Conservation (phyloP, 2,797 vertebrate species). For the Coccyzus lansbergi region DNA sequence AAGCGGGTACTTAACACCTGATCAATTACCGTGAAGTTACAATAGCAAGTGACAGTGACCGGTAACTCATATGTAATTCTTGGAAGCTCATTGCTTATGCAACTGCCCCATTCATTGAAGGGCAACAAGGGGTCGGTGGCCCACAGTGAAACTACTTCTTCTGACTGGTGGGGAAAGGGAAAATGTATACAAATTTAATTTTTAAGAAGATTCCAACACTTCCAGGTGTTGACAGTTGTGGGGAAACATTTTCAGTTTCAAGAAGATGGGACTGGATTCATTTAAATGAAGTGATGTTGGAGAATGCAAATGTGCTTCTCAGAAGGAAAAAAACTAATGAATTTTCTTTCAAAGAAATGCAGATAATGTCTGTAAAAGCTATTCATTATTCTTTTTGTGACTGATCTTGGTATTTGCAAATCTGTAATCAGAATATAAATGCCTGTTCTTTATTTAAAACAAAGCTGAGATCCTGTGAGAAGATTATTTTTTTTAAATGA, state of each 20-base stretch:
- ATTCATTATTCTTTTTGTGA: neutral
- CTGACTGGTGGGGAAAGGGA: neutral
- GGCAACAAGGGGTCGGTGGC: neutral
- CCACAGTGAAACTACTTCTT: constrained; percentile 46
- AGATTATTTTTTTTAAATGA: neutral
- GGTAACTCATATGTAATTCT: constrained; percentile 76
- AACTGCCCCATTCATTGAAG: constrained; percentile 66
- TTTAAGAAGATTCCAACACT: constrained; percentile 22
- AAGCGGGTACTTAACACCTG: constrained; percentile 78
- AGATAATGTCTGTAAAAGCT: constrained; percentile 35
- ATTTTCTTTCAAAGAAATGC: constrained; percentile 62
- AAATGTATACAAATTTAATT: neutral
- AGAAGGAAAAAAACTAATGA: constrained; percentile 52
- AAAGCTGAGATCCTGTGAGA: neutral
- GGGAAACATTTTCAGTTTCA: neutral
- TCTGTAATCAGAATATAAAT: neutral
- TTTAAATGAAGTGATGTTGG: constrained; percentile 28
- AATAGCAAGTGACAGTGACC: constrained; percentile 51
- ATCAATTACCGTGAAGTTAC: constrained; percentile 66
- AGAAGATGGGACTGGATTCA: neutral
- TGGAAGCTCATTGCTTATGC: constrained; percentile 75
- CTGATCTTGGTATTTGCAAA: neutral
- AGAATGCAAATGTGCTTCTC: constrained; percentile 40
- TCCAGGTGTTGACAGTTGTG: constrained; percentile 31
- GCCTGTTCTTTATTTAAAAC: neutral